phyloP scores from a whole-genome alignment of 2,113 vertebrate genomes.

The Saguinus midas region DNA sequence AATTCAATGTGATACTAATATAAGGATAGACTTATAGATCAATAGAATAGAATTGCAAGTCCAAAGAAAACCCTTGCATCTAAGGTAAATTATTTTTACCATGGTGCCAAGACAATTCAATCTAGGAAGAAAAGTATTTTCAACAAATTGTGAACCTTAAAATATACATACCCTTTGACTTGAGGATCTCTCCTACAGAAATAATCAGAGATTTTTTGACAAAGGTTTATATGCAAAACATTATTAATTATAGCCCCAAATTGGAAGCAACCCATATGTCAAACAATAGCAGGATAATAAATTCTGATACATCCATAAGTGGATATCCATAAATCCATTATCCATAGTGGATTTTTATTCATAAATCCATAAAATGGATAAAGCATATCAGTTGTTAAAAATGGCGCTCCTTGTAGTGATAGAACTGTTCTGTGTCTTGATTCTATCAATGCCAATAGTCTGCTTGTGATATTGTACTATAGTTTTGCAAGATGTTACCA shows the following conservation, averaged over 20 bases:
- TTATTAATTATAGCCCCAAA: background rate
- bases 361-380: background rate
- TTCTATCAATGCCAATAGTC: background rate
- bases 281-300: background rate
- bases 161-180: background rate
- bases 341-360: no score
- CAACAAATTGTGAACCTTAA: slow-evolving; percentile 14
- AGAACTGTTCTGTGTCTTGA: background rate
- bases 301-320: background rate
- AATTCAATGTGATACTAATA: background rate
- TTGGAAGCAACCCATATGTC: background rate
- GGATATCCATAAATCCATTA: no score
- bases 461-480: background rate
- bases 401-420: background rate
- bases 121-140: background rate
- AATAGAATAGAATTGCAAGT: background rate
- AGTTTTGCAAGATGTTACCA: background rate
- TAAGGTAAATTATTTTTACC: background rate
- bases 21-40: background rate
- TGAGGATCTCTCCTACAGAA: background rate
- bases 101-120: background rate
- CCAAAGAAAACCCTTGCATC: background rate
- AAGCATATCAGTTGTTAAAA: background rate
- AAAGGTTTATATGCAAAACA: slow-evolving; percentile 14
- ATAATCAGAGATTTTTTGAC: background rate